Evolutionary conservation across 2,797 vertebrate genomes (phyloP).

Genomic region (Dicrostonyx torquatus): DNA sequence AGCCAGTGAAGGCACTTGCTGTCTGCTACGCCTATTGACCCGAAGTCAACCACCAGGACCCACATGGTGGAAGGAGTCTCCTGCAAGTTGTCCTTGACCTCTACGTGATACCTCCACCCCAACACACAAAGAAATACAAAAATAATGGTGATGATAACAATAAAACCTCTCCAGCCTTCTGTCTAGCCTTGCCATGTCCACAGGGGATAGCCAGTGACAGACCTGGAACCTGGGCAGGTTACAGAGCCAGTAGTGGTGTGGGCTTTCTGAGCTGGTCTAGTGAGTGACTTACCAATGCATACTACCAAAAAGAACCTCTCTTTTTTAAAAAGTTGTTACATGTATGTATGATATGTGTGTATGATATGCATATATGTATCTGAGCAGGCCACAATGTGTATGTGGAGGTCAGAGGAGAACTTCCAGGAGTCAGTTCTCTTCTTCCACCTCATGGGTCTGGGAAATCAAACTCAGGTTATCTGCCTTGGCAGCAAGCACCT

Average conservation of each 20-base stretch:
- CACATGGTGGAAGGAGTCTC: background rate
- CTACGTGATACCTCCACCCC: background rate
- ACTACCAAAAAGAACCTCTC: background rate
- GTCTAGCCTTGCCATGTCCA: background rate
- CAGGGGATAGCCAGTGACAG: background rate
- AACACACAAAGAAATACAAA: background rate
- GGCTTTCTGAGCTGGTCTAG: background rate
- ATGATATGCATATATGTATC: background rate
- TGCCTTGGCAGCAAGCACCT: background rate
- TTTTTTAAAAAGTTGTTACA: background rate
- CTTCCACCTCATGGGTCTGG: background rate
- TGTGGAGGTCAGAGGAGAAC: background rate
- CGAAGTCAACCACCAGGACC: background rate
- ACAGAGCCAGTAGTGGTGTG: background rate
- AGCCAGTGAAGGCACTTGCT: background rate
- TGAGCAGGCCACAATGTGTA: background rate
- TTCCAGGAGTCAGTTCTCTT: background rate
- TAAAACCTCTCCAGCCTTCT: background rate
- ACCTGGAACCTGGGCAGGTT: fast-evolving
- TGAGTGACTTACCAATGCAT: background rate
- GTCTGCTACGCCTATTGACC: background rate
- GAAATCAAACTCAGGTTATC: background rate
- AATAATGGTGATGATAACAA: too few relatives aligned
- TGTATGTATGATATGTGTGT: background rate
- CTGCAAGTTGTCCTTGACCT: background rate